Evolutionary conservation across 2,113 vertebrate genomes (phyloP).

Genomic region (Poeciliopsis prolifica): DNA sequence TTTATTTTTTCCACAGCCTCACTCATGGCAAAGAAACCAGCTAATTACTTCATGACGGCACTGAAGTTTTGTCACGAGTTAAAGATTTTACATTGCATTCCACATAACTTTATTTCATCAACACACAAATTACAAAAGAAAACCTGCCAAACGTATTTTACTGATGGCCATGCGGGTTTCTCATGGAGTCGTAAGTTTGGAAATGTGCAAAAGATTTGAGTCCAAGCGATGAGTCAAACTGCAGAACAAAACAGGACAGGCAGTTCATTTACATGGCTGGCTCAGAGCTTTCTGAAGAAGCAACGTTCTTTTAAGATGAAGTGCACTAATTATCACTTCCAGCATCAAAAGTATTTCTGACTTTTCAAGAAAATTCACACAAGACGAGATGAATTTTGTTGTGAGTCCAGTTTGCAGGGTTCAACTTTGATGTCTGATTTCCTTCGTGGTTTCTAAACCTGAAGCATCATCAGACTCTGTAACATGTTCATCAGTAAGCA

Average conservation of each 20-base stretch:
- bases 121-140: too few relatives aligned
- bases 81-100: too few relatives aligned
- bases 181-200: background rate
- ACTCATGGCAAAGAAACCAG: too few relatives aligned
- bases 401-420: conserved; percentile 8
- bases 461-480: conserved; percentile 27
- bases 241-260: background rate
- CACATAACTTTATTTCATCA: too few relatives aligned
- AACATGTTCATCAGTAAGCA: conserved; percentile 6
- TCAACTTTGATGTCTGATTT: conserved; percentile 26
- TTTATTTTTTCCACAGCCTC: too few relatives aligned
- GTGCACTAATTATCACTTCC: conserved; percentile 15
- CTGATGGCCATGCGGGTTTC: background rate
- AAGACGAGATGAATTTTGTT: background rate
- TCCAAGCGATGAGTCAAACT: background rate
- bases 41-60: too few relatives aligned
- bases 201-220: background rate
- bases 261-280: background rate
- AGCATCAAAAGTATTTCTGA: background rate
- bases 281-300: background rate
- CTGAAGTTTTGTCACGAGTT: too few relatives aligned
- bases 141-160: too few relatives aligned
- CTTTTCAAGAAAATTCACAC: background rate
- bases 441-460: conserved; percentile 25
- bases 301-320: background rate